phyloP scores from a whole-genome alignment of 2,797 vertebrate genomes.

The Meriones psammophilus region DNA sequence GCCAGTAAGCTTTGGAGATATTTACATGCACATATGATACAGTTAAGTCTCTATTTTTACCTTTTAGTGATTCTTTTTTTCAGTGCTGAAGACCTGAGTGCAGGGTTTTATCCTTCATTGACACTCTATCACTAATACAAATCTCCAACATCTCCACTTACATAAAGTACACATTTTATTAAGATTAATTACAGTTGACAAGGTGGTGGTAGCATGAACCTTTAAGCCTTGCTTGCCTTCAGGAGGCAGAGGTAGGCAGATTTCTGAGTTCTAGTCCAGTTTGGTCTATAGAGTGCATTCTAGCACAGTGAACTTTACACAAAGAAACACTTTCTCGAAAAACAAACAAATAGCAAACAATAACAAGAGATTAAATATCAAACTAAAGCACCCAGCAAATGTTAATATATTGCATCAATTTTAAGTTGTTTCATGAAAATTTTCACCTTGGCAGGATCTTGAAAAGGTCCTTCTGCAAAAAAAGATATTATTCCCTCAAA shows the following conservation, averaged over 20 bases:
- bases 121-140: neutral
- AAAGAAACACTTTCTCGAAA: no score
- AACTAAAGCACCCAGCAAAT: neutral
- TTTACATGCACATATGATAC: neutral
- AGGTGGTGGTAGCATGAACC: no score
- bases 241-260: no score
- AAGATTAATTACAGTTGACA: neutral
- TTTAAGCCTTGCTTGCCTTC: no score
- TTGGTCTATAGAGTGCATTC: no score
- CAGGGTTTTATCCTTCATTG: neutral
- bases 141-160: neutral
- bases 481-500: conserved; percentile 49
- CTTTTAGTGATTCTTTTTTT: neutral
- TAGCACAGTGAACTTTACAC: no score
- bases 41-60: neutral
- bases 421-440: conserved; percentile 41
- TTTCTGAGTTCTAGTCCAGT: no score
- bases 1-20: neutral
- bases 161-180: neutral
- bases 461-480: conserved; percentile 72
- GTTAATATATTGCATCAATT: conserved; percentile 70
- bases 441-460: conserved; percentile 44
- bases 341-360: no score
- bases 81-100: neutral
- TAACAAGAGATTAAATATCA: neutral